Conservation (phyloP, 2,888 invertebrate genomes). For the Pocota personata region DNA sequence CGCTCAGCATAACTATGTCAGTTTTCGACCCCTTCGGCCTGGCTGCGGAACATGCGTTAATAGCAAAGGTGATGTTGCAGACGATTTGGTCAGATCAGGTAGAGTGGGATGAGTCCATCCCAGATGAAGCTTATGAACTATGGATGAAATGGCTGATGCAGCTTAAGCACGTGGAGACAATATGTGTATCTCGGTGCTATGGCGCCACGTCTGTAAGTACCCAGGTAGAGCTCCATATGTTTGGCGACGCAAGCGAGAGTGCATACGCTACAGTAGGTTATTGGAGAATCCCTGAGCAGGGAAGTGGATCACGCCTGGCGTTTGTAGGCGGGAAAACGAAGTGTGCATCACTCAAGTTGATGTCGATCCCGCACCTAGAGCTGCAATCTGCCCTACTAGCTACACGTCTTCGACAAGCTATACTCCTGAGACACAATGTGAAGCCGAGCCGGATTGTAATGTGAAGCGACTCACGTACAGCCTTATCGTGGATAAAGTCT, state of each 20-base stretch:
- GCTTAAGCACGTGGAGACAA: neutral
- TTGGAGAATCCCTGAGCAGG: neutral
- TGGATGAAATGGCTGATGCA: neutral
- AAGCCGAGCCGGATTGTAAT: too few species aligned
- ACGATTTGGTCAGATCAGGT: slow-evolving; percentile 33
- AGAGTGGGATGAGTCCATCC: neutral
- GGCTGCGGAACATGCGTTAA: neutral
- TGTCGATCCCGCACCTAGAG: slow-evolving; percentile 39
- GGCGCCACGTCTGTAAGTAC: neutral
- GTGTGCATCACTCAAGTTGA: too few species aligned
- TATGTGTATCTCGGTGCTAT: neutral
- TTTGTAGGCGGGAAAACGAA: slow-evolving; percentile 39
- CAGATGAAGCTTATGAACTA: neutral
- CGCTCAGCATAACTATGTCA: neutral
- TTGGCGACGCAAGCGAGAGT: neutral
- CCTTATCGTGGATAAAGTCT: slow-evolving; percentile 48
- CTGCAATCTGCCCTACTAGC: slow-evolving; percentile 44
- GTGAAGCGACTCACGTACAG: too few species aligned
- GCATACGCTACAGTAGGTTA: neutral
- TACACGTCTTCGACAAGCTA: slow-evolving; percentile 3
- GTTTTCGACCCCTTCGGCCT: too few species aligned
- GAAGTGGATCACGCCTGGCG: neutral
- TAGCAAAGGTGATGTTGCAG: neutral
- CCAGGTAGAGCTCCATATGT: neutral
- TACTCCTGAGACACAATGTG: slow-evolving; percentile 10